Conservation (phyloP, 2,888 invertebrate genomes). For the Pterostichus madidus region DNA sequence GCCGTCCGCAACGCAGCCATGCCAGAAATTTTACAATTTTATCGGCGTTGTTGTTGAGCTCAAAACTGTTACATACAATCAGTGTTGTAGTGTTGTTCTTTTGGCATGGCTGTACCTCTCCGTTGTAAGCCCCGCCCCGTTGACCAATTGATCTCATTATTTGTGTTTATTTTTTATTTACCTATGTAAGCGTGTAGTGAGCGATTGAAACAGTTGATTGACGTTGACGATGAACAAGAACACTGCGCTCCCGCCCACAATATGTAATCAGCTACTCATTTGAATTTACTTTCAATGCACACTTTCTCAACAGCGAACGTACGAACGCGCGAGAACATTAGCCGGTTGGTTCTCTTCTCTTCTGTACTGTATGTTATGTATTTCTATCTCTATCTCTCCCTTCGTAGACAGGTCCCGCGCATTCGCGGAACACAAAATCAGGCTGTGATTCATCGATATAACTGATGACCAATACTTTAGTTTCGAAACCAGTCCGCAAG, state of each 20-base stretch:
- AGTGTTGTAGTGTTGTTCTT: conserved; percentile 67
- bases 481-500: conserved; percentile 75
- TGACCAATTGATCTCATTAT: conserved; percentile 67
- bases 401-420: conserved; percentile 65
- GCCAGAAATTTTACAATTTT: conserved; percentile 67
- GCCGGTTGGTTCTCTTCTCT: background rate
- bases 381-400: conserved; percentile 32
- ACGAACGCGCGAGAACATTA: background rate
- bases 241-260: conserved; percentile 18
- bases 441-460: conserved; percentile 79
- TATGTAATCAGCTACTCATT: conserved; percentile 25
- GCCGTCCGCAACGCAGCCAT: conserved; percentile 63
- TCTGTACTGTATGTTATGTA: background rate
- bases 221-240: no score
- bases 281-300: conserved; percentile 26
- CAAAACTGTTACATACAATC: conserved; percentile 66
- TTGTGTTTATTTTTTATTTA: conserved; percentile 63
- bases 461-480: conserved; percentile 77
- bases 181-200: conserved; percentile 64
- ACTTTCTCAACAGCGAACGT: conserved; percentile 1
- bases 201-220: background rate
- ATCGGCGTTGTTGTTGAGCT: conserved; percentile 67
- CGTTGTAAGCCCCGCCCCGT: conserved; percentile 63
- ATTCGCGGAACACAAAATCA: conserved; percentile 77
- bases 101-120: conserved; percentile 63